Evolutionary conservation across 2,888 invertebrate genomes (phyloP).

Genomic region (Dryomyza anilis): DNA sequence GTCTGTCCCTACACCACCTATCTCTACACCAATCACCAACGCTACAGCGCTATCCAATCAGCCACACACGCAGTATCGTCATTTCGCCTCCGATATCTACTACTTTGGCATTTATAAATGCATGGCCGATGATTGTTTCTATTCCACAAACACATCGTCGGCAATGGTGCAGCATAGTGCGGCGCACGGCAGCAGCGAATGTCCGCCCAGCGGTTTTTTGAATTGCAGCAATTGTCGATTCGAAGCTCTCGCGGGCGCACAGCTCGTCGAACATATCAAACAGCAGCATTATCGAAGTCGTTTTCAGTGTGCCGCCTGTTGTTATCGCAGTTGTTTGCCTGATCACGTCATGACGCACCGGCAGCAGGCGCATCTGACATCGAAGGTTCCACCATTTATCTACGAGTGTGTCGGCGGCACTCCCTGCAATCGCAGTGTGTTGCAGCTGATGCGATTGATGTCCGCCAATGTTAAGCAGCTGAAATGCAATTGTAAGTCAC

Average conservation of each 20-base stretch:
- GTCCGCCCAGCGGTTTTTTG: conserved; percentile 27
- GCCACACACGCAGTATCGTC: too few species aligned
- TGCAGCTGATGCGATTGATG: too few species aligned
- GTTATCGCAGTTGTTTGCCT: conserved; percentile 37
- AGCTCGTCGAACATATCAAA: conserved; percentile 33
- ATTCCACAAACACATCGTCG: conserved; percentile 35
- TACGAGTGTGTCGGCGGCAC: conserved; percentile 34
- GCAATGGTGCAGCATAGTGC: conserved; percentile 37
- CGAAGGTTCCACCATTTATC: conserved; percentile 16
- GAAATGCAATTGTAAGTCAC: conserved; percentile 31
- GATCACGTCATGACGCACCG: conserved; percentile 34
- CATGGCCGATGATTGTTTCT: conserved; percentile 40
- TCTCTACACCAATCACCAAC: too few species aligned
- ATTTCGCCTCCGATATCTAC: too few species aligned
- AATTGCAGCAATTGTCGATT: conserved; percentile 40
- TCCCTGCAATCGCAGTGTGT: too few species aligned
- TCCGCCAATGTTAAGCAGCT: conserved; percentile 26
- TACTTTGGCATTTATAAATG: conserved; percentile 45
- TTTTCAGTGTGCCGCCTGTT: conserved; percentile 39
- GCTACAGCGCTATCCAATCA: too few species aligned
- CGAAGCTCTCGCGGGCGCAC: too few species aligned
- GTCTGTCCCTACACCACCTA: too few species aligned
- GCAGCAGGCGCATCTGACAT: conserved; percentile 20
- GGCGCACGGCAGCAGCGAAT: conserved; percentile 28
- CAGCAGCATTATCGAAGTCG: conserved; percentile 29